Base-by-base conservation (phyloP, 2,113 vertebrate genomes). In the Mionectes macconnelli region DNA sequence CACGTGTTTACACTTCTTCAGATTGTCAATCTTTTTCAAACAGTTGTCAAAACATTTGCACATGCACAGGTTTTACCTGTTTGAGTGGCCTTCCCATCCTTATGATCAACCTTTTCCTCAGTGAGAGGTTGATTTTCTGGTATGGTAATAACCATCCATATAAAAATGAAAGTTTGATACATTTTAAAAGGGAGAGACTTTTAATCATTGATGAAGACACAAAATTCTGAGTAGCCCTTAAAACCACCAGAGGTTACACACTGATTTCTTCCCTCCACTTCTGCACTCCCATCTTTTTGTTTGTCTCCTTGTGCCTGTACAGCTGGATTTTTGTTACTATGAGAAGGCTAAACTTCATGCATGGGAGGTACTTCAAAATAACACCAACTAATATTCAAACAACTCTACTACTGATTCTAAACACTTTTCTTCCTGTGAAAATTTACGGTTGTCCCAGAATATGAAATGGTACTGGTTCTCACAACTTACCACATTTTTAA, bases 401-500 rank as follows among this genome's bases (percentile, higher is more conserved):
- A 87, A 16, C 9, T 42, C 15, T 33, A 6, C 15, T 33, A 6
- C 8, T 35, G 19, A 68, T 89, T 87, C 60, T 72, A 75, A 87
- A 12, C 8, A 7, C 3, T 39, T 64, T 57, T 59, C 23, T 67
- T 28, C 22, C 13, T 49, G 6, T 76, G 42, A 73, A 70, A 63
- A 87, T 72, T 20, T 47, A 8, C 37, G 15, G 2, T 52, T 10
- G 60, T 35, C 7, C 14, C 18, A 47, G 66, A 69, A 62, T 37
- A 52, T 33, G 39, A 74, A 62, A 37, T 87, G 72, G 57, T 89
- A 40, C 49, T 87, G 22, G 19, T 89, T 91, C 67, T 8, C 17
- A 42, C 75, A 70, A 73, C n/a, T 85, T 90, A 39, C 8, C 12
- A 74, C 75, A 69, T 93, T 66, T 84, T 31, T 94, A 82, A 66